phyloP scores from a whole-genome alignment of 2,888 invertebrate species.

The Rotaria socialis region DNA sequence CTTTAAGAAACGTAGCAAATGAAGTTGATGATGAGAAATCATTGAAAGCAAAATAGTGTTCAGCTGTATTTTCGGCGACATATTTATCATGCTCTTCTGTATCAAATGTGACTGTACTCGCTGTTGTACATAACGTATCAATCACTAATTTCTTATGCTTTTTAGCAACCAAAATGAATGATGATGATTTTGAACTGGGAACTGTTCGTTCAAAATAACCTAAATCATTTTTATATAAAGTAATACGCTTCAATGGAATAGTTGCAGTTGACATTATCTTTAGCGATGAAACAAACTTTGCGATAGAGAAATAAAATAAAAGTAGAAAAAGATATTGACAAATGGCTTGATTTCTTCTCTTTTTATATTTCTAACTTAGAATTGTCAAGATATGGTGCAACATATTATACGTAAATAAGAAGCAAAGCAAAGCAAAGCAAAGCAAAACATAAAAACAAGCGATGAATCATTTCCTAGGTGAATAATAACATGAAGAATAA shows the following conservation, averaged over 20 bases:
- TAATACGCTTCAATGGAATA: not conserved
- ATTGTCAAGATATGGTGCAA: not conserved
- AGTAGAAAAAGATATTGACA: not conserved
- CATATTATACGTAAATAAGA: no score
- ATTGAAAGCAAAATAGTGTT: not conserved
- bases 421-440: no score
- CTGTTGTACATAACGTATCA: slow-evolving; percentile 4
- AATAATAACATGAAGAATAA: not conserved
- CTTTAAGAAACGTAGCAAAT: not conserved
- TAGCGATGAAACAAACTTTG: no score
- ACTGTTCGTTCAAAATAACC: slow-evolving; percentile 12
- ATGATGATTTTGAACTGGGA: not conserved
- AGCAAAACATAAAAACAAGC: no score
- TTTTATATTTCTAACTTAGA: not conserved
- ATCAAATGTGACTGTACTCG: not conserved
- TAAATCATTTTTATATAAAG: slow-evolving; percentile 27
- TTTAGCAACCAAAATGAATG: not conserved
- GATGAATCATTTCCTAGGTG: not conserved
- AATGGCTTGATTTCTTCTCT: not conserved
- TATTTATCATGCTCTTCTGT: not conserved
- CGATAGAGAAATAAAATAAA: no score
- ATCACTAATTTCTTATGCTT: not conserved
- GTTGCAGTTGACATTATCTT: not conserved
- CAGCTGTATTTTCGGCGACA: not conserved
- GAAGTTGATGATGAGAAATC: not conserved